These are phyloP conservation scores for Garrulus glandarius DNA, from an alignment of 2,797 vertebrate species.

Conservation along the genomic window DNA sequence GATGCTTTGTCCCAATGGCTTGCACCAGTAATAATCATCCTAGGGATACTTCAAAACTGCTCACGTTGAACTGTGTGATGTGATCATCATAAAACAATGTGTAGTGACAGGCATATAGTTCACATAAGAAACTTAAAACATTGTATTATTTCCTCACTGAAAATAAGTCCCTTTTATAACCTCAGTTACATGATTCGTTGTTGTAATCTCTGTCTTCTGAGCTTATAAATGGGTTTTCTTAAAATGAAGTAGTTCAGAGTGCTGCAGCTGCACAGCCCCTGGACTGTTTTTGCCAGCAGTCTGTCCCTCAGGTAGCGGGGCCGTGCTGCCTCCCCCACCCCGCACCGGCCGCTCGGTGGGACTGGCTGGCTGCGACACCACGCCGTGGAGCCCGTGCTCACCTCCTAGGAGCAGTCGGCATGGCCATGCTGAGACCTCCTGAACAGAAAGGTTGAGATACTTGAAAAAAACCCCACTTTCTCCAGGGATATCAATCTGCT, in stretches of 20 bases:
- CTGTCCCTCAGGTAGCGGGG: background rate
- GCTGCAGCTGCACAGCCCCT: background rate
- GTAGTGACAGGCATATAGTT: background rate
- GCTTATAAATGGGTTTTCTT: background rate
- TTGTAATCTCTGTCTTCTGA: background rate
- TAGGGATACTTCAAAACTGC: background rate
- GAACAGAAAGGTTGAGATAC: accelerated
- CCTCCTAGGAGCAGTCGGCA: accelerated
- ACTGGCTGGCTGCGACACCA: background rate
- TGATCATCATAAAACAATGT: background rate
- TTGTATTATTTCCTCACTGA: background rate
- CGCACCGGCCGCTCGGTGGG: no score
- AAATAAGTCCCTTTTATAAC: background rate
- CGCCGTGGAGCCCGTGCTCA: no score
- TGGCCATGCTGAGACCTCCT: accelerated
- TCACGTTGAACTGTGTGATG: background rate
- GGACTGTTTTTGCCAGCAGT: accelerated
- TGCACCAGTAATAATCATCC: background rate
- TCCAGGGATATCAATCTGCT: background rate
- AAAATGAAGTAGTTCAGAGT: accelerated
- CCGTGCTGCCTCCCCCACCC: background rate
- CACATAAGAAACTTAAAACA: background rate
- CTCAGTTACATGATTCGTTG: background rate
- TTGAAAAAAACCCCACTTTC: background rate
- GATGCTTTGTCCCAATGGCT: background rate